Conservation (phyloP, 2,113 vertebrate species). For the Aix galericulata region DNA sequence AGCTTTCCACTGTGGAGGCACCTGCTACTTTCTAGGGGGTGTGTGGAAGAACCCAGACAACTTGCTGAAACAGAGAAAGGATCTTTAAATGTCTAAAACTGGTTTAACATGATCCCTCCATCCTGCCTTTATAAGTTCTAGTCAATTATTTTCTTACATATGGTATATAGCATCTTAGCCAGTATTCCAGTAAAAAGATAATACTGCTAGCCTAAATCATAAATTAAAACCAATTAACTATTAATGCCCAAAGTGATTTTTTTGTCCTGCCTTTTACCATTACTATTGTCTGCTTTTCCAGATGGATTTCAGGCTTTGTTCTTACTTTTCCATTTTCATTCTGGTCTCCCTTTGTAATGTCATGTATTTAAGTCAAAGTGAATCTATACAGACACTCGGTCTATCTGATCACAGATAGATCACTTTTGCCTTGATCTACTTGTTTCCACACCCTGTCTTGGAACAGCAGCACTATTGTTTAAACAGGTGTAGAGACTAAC, state of each 20-base stretch:
- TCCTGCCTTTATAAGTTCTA: not conserved
- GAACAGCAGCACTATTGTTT: not conserved
- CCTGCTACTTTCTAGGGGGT: fast-evolving
- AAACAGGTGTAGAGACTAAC: not conserved
- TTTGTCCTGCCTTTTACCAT: not conserved
- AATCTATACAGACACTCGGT: not conserved
- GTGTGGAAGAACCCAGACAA: not conserved
- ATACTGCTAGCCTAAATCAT: not conserved
- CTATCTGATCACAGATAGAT: not conserved
- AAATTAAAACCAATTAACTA: not conserved
- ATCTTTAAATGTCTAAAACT: not conserved
- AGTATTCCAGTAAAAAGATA: not conserved
- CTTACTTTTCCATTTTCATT: not conserved
- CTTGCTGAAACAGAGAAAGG: not conserved
- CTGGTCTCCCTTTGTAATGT: not conserved
- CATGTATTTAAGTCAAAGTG: not conserved
- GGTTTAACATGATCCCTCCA: not conserved
- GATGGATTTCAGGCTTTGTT: not conserved
- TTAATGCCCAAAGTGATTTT: not conserved
- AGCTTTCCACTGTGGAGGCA: not conserved
- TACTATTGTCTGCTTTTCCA: not conserved
- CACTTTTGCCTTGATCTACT: not conserved
- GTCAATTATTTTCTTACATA: not conserved
- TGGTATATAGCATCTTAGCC: not conserved
- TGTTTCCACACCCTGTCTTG: not conserved